phyloP scores from a whole-genome alignment of 2,113 vertebrate species.

The Eleginops maclovinus region DNA sequence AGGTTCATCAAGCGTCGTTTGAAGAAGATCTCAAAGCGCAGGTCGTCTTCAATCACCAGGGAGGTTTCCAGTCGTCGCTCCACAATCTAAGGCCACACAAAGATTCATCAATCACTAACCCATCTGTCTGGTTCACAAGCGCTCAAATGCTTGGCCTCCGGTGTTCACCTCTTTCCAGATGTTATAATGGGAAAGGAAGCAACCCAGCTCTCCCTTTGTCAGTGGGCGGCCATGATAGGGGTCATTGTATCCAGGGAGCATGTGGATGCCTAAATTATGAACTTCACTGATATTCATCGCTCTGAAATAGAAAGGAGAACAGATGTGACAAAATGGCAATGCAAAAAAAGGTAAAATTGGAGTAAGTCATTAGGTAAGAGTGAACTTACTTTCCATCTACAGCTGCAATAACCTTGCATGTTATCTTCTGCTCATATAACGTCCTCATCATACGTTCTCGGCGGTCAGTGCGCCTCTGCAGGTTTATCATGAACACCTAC shows the following conservation, averaged over 20 bases:
- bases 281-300: slow-evolving; percentile 91
- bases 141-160: slow-evolving; percentile 73
- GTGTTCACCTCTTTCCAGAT: slow-evolving; percentile 91
- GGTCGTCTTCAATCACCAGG: slow-evolving; percentile 92
- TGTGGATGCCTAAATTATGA: slow-evolving; percentile 87
- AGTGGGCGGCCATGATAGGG: slow-evolving; percentile 92
- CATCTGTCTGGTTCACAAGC: slow-evolving; percentile 68
- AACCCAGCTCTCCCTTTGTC: slow-evolving; percentile 93
- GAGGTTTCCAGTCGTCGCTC: slow-evolving; percentile 83
- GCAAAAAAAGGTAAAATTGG: not conserved
- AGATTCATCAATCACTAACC: not conserved
- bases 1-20: slow-evolving; percentile 91
- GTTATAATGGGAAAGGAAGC: slow-evolving; percentile 93
- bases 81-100: slow-evolving; percentile 80
- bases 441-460: slow-evolving; percentile 87
- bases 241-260: slow-evolving; percentile 93
- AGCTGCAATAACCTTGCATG: slow-evolving; percentile 85
- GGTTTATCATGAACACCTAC: slow-evolving; percentile 94
- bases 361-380: not conserved
- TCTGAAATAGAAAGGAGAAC: slow-evolving; percentile 74
- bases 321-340: not conserved
- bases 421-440: slow-evolving; percentile 85
- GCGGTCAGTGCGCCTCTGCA: slow-evolving; percentile 86
- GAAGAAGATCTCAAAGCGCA: slow-evolving; percentile 95
- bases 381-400: slow-evolving; percentile 92